Percentiles rank a stretch among this genome's conserved stretches.
Conservation (phyloP, 2,113 vertebrate genomes). For the human (Homo sapiens) region DNA sequence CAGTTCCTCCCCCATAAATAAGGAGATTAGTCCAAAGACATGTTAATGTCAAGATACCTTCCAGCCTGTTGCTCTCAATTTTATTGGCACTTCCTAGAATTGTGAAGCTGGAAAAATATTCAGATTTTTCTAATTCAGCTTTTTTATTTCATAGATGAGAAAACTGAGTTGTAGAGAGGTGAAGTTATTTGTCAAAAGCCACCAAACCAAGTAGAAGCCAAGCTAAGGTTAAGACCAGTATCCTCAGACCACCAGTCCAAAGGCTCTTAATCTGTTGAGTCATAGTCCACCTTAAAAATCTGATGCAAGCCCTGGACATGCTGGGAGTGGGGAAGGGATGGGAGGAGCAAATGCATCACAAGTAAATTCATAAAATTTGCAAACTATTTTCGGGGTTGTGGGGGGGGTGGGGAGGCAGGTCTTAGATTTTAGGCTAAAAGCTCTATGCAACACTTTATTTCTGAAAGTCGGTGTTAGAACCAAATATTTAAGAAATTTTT, state of each 20-base stretch:
- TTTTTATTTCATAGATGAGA: conserved; percentile 1
- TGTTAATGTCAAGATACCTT: neutral
- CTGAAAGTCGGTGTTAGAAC: neutral
- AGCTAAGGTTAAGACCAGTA: neutral
- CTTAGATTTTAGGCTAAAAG: neutral
- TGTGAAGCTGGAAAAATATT: neutral
- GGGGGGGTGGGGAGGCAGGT: neutral
- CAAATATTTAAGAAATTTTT: neutral
- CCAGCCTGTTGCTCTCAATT: neutral
- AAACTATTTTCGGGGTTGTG: neutral
- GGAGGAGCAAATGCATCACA: neutral
- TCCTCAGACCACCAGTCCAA: neutral
- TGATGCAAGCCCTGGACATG: neutral
- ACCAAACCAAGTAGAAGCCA: neutral
- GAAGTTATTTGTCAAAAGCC: neutral
- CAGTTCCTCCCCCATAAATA: neutral
- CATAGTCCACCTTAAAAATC: neutral
- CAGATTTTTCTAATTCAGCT: neutral
- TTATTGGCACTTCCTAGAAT: neutral
- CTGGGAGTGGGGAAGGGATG: neutral
- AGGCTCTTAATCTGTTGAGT: neutral
- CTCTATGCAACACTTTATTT: neutral
- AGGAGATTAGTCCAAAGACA: neutral
- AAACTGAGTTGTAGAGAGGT: neutral
- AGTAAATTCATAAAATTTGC: neutral